These are phyloP conservation scores for Meiosimyza decipiens DNA, from an alignment of 2,888 invertebrate species.

Conservation along the genomic window DNA sequence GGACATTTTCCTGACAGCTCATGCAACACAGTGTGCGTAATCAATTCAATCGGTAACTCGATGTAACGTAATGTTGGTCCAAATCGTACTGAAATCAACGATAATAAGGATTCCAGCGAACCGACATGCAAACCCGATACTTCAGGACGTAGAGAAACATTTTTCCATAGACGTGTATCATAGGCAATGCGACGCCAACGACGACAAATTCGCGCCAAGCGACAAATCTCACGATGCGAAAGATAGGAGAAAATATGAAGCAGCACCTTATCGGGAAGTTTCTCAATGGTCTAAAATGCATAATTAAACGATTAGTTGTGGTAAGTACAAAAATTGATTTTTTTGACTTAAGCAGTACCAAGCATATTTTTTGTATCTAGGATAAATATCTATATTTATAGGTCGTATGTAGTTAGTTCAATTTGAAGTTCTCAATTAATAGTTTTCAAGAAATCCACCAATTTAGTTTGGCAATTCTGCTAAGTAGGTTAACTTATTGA, in stretches of 20 bases:
- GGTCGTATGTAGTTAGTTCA: no score
- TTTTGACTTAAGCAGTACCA: no score
- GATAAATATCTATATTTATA: no score
- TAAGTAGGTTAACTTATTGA: no score
- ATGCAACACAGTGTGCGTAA: constrained; percentile 96
- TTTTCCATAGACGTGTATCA: constrained; percentile 94
- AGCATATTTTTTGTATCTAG: no score
- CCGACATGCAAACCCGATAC: constrained; percentile 82
- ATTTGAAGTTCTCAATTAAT: no score
- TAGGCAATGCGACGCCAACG: constrained; percentile 97
- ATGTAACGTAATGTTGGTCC: constrained; percentile 89
- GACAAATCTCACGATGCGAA: constrained; percentile 92
- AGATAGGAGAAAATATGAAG: constrained; percentile 94
- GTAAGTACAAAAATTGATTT: constrained; percentile 3
- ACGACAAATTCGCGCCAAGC: constrained; percentile 93
- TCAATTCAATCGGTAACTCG: constrained; percentile 94
- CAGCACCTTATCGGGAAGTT: constrained; percentile 96
- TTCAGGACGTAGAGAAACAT: constrained; percentile 95
- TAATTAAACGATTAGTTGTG: neutral
- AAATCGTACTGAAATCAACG: constrained; percentile 88
- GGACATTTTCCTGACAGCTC: constrained; percentile 97
- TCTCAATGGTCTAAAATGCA: constrained; percentile 86
- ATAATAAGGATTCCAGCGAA: constrained; percentile 86
- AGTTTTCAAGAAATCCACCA: neutral
- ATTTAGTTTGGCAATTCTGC: no score